These are phyloP conservation scores for Amphipoea lucens DNA, from an alignment of 2,888 invertebrate species.

Conservation along the genomic window DNA sequence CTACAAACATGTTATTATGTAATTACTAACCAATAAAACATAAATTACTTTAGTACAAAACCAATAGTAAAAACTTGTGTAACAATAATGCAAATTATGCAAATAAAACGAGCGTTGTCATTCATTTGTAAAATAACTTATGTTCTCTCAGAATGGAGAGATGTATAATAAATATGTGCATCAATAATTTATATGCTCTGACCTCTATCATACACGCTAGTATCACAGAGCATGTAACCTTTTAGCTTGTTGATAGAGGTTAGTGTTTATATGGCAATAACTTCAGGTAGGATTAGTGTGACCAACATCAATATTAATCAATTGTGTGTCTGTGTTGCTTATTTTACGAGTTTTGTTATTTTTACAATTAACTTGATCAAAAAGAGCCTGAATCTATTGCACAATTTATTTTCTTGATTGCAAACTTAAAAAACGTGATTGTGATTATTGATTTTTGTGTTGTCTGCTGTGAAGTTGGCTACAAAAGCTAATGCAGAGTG, in stretches of 20 bases:
- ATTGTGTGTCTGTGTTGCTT: neutral
- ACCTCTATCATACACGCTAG: too few species aligned
- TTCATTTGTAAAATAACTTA: neutral
- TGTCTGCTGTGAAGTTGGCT: constrained; percentile 67
- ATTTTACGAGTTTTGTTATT: neutral
- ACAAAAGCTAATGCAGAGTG: constrained; percentile 31
- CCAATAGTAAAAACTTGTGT: neutral
- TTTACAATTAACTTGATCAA: neutral
- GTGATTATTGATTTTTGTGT: constrained; percentile 34
- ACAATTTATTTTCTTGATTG: neutral
- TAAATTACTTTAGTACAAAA: neutral
- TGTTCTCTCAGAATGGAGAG: neutral
- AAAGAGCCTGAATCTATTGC: neutral
- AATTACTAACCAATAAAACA: neutral
- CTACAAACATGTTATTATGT: too few species aligned
- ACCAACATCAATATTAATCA: constrained; percentile 26
- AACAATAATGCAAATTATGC: neutral
- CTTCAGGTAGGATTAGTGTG: neutral
- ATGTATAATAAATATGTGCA: too few species aligned
- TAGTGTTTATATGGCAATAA: constrained; percentile 3
- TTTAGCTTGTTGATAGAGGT: too few species aligned
- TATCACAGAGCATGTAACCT: too few species aligned
- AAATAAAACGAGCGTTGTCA: neutral
- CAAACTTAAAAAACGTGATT: neutral
- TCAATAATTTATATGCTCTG: neutral